Base-by-base conservation (phyloP, 2,888 invertebrate genomes). In the Ommatoiulus sabulosus region DNA sequence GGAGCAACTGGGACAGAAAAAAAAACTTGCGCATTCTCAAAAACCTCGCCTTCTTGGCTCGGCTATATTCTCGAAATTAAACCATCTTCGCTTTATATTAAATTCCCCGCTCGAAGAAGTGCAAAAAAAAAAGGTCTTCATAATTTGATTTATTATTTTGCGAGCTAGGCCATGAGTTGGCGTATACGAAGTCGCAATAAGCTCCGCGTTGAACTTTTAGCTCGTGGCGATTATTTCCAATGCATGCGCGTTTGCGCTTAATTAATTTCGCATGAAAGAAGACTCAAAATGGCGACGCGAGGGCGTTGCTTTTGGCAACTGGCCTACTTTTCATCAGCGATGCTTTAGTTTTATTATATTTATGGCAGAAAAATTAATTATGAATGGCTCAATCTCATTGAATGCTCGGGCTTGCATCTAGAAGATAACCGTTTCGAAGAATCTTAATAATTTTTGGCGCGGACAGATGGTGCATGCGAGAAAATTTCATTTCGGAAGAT, bases 201-300 rank as follows among this genome's bases (percentile, higher is more conserved):
- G 63, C n/a, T n/a, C n/a, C 2, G 17, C 12, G 17, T 12, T 80
- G 80, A 57, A 12, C 80, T 35, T 3, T 12, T 80, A 24, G 80
- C 80, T 80, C 80, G 35, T 80, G 80, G 80, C 80, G 80, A 80
- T 80, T 80, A 80, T 35, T 80, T 80, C 35, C 80, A 80, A 80
- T 80, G 35, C 80, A 35, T 12, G 3, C 80, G 80, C 80, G 80
- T 80, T 80, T 80, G 80, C 80, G 80, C 80, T 80, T 80, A 80
- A 80, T 80, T 80, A 80, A 80, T 80, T 80, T 80, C 80, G 80
- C 80, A 80, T 80, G 80, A 80, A 80, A 80, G 80, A 80, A 80
- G 80, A 80, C 80, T 20, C 80, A 80, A 80, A 35, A 80, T 80
- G 80, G 80, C 80, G 80, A 80, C 80, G 80, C 35, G 80, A 80